Evolutionary conservation across 1,140 invertebrate genomes (phyloP).

Genomic region (Nixonia krombeini): DNA sequence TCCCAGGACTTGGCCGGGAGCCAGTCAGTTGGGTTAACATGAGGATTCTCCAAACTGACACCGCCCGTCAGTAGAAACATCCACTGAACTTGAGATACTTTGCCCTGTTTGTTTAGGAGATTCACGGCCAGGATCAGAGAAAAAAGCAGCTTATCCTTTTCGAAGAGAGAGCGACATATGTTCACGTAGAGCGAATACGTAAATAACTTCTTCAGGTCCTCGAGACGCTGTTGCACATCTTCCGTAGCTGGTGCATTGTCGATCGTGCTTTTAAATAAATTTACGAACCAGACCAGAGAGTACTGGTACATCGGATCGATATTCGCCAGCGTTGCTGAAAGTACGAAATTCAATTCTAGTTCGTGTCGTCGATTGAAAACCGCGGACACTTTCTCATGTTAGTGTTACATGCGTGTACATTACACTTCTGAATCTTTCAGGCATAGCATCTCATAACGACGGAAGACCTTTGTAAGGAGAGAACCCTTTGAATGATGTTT

Average conservation of each 20-base stretch:
- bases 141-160: constrained; percentile 95
- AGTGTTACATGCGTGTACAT: no score
- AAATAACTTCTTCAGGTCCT: constrained; percentile 84
- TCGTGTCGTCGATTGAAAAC: no score
- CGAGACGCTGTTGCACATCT: constrained; percentile 82
- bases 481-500: no score
- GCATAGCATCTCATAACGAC: no score
- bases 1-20: constrained; percentile 86
- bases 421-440: no score
- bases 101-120: constrained; percentile 82
- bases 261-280: constrained; percentile 88
- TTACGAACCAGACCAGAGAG: constrained; percentile 94
- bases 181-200: constrained; percentile 93
- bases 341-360: not conserved
- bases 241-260: constrained; percentile 93
- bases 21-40: constrained; percentile 82
- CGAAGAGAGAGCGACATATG: constrained; percentile 94
- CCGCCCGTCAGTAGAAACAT: constrained; percentile 92
- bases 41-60: constrained; percentile 84
- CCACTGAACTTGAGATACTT: constrained; percentile 84
- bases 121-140: constrained; percentile 89
- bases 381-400: no score
- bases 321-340: constrained; percentile 85
- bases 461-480: no score
- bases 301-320: constrained; percentile 99